Base-by-base conservation (phyloP, 1,140 invertebrate species). In the Glossosoma conforme region DNA sequence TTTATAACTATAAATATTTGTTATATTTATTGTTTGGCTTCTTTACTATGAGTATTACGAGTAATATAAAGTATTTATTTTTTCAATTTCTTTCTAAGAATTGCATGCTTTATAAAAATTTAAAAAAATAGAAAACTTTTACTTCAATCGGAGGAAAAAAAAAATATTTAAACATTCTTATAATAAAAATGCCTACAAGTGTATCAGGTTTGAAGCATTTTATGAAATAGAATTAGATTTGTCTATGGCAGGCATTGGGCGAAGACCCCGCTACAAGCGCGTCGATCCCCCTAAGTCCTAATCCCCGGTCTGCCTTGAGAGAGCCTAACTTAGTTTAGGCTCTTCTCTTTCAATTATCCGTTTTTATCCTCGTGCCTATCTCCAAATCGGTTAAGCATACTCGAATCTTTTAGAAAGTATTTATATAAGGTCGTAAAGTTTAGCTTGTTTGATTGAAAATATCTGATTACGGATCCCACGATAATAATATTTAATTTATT, bases 201-300 rank as follows among this genome's bases (percentile, higher is more conserved):
- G 46, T 49, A 49, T 19, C 37, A 44, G 44, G 25, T 44, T 52
- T 44, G 33, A 22, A 41, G 51, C 51, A 17, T 53, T 58, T 53
- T 58, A 53, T 58, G 55, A 58, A 53, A 58, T 58, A 58, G 50
- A 58, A 58, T 53, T 58, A 58, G 50, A 53, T 52, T 48, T 50
- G 33, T 45, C 32, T 21, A n/a, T 9, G 25, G 25, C 25, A 9
- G n/a, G 25, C 8, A 30, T 8, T 8, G n/a, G n/a, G 8, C 8
- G 25, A 14, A 37, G 35, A 14, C 6, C 8, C 6, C 6, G 6
- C 6, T 51, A 57, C 54, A 57, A 49, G 45, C 49, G 55, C 51
- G 55, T 49, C 55, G 45, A 53, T 58, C 54, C 55, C 42, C 28
- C 55, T 58, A 58, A 58, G 55, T 51, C 44, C 10, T 58, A 58